Conservation (phyloP, 2,113 vertebrate genomes). For the Hyperoodon ampullatus region DNA sequence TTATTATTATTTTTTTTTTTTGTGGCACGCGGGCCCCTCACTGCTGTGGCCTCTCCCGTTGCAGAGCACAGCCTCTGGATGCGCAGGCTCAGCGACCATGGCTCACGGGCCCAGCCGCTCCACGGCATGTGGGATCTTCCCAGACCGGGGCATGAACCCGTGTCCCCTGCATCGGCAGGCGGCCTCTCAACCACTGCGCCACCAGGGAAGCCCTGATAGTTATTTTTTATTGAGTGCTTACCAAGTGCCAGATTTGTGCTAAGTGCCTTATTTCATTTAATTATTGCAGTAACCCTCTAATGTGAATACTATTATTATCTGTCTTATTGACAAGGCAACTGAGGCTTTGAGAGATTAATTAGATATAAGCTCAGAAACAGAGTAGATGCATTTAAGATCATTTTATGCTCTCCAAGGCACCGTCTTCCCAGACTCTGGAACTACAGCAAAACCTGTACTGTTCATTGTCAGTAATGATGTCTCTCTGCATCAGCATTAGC, state of each 20-base stretch:
- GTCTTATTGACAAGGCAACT: neutral
- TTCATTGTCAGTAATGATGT: neutral
- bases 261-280: neutral
- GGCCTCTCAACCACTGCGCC: too few species aligned
- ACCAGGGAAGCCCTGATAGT: neutral
- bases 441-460: neutral
- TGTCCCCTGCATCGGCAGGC: too few species aligned
- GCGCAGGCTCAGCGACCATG: too few species aligned
- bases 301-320: neutral
- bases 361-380: neutral
- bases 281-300: neutral
- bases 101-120: too few species aligned
- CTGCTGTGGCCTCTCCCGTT: too few species aligned
- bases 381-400: neutral
- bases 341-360: neutral
- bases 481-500: neutral
- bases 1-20: too few species aligned
- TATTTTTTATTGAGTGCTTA: neutral
- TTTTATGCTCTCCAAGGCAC: neutral
- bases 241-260: neutral
- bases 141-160: too few species aligned
- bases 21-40: too few species aligned
- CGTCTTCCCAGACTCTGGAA: neutral
- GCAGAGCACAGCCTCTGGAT: too few species aligned
- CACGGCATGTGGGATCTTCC: too few species aligned